Evolutionary conservation across 2,888 invertebrate species (phyloP).

Genomic region (Dynastes tityus): DNA sequence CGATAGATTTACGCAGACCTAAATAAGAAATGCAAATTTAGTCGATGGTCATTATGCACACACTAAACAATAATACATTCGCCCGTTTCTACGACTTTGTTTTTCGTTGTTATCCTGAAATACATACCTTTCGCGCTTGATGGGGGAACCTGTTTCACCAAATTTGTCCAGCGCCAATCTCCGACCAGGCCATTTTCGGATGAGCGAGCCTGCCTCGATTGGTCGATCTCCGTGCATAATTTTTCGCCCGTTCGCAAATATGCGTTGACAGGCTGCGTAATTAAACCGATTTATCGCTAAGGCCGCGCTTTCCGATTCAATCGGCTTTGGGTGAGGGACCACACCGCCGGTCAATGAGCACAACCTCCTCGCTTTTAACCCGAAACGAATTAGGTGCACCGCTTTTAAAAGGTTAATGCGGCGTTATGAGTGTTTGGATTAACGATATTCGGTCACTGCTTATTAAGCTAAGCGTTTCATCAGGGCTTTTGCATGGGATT

Average conservation of each 20-base stretch:
- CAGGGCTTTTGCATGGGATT: not conserved
- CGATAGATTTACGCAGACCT: no score
- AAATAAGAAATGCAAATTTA: no score
- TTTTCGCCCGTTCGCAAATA: constrained; percentile 42
- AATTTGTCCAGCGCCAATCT: constrained; percentile 52
- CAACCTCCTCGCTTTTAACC: constrained; percentile 12
- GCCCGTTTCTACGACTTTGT: not conserved
- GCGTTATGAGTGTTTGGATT: not conserved
- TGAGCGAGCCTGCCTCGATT: constrained; percentile 34
- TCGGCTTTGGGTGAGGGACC: constrained; percentile 28
- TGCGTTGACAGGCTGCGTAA: constrained; percentile 46
- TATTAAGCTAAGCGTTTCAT: not conserved
- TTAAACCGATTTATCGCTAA: constrained; percentile 51
- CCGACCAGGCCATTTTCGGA: constrained; percentile 48
- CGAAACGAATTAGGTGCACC: constrained; percentile 17
- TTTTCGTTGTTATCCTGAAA: constrained; percentile 13
- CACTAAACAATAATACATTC: not conserved
- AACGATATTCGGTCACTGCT: not conserved
- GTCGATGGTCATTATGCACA: no score
- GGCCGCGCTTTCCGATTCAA: constrained; percentile 36
- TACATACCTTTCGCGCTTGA: not conserved
- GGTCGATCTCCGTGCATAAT: constrained; percentile 48
- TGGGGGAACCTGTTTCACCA: constrained; percentile 50
- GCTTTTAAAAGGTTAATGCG: constrained; percentile 19
- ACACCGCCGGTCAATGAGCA: constrained; percentile 15